Percentiles rank a stretch among this genome's conserved stretches.
These are phyloP conservation scores for Sturmia bella DNA, from an alignment of 2,888 invertebrate genomes.

Conservation along the genomic window DNA sequence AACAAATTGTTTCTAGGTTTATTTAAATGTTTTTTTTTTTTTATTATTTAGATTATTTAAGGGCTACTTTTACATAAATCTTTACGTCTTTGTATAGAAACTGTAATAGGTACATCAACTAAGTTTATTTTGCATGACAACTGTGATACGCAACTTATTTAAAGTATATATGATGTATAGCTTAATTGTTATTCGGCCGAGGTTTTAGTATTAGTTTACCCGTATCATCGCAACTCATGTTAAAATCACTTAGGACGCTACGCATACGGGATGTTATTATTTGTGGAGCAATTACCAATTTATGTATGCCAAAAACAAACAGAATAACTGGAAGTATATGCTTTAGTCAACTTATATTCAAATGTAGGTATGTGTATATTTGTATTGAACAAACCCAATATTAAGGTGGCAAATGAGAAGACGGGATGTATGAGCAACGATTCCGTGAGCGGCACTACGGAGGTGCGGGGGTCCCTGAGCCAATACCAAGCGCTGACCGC, in stretches of 20 bases:
- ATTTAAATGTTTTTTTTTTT: too few species aligned
- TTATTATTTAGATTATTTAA: too few species aligned
- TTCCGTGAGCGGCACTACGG: constrained; percentile 94
- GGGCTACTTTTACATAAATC: neutral
- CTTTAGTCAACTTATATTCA: neutral
- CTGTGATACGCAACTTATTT: constrained; percentile 26
- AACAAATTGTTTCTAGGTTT: too few species aligned
- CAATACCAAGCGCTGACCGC: constrained; percentile 98
- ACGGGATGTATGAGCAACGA: constrained; percentile 96
- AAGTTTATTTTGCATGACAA: constrained; percentile 17
- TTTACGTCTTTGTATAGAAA: too few species aligned
- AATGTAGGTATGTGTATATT: neutral
- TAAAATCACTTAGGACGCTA: constrained; percentile 95
- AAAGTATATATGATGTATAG: neutral
- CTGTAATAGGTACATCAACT: neutral
- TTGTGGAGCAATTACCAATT: constrained; percentile 97
- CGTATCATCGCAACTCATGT: constrained; percentile 99
- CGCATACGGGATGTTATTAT: constrained; percentile 96
- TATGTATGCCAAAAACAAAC: constrained; percentile 96
- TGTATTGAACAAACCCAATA: constrained; percentile 85
- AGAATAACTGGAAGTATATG: constrained; percentile 86
- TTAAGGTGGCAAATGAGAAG: constrained; percentile 93
- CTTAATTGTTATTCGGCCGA: constrained; percentile 84
- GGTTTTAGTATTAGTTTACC: constrained; percentile 97
- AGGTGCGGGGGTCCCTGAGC: constrained; percentile 96